These are phyloP conservation scores for Aurelia sp. DNA, from an alignment of 30 jellyfish, hydroid and myxozoan genomes.

Conservation along the genomic window DNA sequence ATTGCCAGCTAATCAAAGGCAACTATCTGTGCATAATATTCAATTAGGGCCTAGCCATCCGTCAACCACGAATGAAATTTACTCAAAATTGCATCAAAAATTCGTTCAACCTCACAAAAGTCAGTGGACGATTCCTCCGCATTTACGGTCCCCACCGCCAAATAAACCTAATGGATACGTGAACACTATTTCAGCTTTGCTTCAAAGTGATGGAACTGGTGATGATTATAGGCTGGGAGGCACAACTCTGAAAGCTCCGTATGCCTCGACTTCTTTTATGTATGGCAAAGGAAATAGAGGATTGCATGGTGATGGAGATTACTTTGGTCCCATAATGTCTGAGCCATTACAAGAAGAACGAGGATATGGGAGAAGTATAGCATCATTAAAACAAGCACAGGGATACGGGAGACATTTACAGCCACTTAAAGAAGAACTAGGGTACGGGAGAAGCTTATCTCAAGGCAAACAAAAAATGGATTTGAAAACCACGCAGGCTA, in stretches of 20 bases:
- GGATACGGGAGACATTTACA: too few species aligned
- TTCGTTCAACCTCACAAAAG: not conserved
- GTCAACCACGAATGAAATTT: slow-evolving; percentile 5
- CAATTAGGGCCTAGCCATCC: slow-evolving; percentile 34
- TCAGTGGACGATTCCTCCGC: not conserved
- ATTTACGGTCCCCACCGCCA: not conserved
- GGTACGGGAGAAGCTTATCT: not conserved
- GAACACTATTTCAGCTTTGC: slow-evolving; percentile 21
- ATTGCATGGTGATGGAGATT: not conserved
- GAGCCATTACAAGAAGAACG: not conserved
- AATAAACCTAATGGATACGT: slow-evolving; percentile 12
- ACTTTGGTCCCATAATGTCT: slow-evolving; percentile 26
- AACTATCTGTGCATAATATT: slow-evolving; percentile 19
- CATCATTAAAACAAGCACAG: not conserved
- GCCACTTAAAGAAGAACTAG: not conserved
- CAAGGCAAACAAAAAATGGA: not conserved
- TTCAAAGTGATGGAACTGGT: slow-evolving; percentile 13
- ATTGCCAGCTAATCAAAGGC: slow-evolving; percentile 10
- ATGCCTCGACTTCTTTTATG: slow-evolving; percentile 29
- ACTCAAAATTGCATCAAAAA: slow-evolving; percentile 21
- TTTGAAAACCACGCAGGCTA: not conserved
- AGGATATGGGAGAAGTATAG: slow-evolving; percentile 19
- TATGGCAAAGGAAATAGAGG: not conserved
- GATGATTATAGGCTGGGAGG: slow-evolving; percentile 39
- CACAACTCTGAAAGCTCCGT: slow-evolving; percentile 41